Base-by-base conservation (phyloP, 2,113 vertebrate species). In the Brachypodius melanocephalos region DNA sequence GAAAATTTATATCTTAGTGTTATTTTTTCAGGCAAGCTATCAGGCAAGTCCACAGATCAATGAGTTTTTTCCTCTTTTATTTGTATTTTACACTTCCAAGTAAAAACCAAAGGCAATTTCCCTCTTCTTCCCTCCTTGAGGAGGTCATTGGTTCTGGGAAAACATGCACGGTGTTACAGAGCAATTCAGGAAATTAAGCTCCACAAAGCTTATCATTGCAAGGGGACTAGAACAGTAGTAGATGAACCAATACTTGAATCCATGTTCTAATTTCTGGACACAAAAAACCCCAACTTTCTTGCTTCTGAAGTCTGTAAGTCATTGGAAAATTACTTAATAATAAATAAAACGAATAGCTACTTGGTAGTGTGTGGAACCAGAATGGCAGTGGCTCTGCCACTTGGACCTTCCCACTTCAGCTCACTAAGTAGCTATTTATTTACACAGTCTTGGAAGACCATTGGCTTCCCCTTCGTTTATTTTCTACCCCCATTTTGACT, bases 271-370 rank as follows among this genome's bases (percentile, higher is more conserved):
- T 65, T 69, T 76, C 55, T 36, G 25, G 26, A 14, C 10, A 28
- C 20, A 61, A 40, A 40, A 13, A 4, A 0, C 2, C 2, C 14
- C 14, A 75, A 10, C 12, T 82, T 0, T 0, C 29, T 76, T 59
- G 20, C 25, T 82, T 24, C 32, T 54, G 29, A 76, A 49, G 12
- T 42, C 25, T 81, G 26, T 22, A 84, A 80, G 28, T 36, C 11
- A 19, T 36, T 58, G 34, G 59, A 55, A 92, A 67, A 25, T 31
- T 14, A 51, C 36, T 88, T 73, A n/a, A 20, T 48, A 79, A 83
- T 2, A 3, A 36, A 11, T 61, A 45, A 75, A 80, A 58, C 66
- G 8, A 68, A 42, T 29, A 68, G 12, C 31, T 80, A 48, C n/a
- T 68, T 57, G 12, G 18, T 28, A 58, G 42, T 34, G 46, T 90